These are phyloP conservation scores for Lasioglossum calceatum DNA, from an alignment of 2,888 invertebrate genomes.

Conservation along the genomic window DNA sequence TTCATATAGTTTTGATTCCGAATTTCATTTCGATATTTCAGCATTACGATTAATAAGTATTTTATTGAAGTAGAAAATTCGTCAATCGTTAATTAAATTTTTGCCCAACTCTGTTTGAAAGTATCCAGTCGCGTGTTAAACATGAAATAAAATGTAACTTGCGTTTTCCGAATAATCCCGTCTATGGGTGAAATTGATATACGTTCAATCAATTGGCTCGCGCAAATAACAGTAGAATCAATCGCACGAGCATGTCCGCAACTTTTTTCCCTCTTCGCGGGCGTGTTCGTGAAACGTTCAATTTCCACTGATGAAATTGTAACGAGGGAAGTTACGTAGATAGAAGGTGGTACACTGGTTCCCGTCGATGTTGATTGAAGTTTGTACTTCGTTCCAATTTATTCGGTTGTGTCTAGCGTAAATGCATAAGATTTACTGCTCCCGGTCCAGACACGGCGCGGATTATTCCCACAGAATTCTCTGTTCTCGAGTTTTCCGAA, in stretches of 20 bases:
- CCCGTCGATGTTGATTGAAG: not conserved
- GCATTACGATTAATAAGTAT: too few species aligned
- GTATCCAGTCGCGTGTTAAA: not conserved
- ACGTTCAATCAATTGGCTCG: not conserved
- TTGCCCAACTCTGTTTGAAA: too few species aligned
- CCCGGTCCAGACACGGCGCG: not conserved
- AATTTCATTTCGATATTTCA: too few species aligned
- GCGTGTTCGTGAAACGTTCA: not conserved
- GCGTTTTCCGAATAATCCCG: not conserved
- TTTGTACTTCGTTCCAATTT: not conserved
- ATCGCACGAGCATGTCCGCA: not conserved
- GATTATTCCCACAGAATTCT: not conserved
- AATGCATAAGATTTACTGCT: not conserved
- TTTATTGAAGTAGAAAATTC: too few species aligned
- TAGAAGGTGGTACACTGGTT: not conserved
- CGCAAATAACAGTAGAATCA: not conserved
- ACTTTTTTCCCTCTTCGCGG: not conserved
- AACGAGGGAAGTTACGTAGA: not conserved
- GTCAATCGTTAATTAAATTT: too few species aligned
- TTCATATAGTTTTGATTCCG: too few species aligned
- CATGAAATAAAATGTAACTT: not conserved
- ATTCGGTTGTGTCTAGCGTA: not conserved
- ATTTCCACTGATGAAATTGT: constrained; percentile 5
- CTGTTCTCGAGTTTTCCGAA: not conserved
- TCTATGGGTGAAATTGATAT: not conserved